Conservation (phyloP, 2,888 invertebrate genomes). For the Onthophagus sagittarius region DNA sequence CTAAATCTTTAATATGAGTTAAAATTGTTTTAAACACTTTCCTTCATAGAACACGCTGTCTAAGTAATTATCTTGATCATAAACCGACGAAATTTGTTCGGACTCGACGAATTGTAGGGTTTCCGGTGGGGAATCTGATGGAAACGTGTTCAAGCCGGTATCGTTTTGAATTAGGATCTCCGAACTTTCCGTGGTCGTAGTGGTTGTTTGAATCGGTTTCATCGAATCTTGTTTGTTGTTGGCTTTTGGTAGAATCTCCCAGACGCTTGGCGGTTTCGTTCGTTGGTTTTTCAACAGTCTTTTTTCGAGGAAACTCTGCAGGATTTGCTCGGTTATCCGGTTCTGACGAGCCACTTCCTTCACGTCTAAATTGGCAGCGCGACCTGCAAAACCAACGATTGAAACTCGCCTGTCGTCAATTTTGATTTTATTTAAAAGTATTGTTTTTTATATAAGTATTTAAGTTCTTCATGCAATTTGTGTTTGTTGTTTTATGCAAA, state of each 20-base stretch:
- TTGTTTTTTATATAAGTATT: not conserved
- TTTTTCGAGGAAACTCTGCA: slow-evolving; percentile 69
- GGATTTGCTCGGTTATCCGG: slow-evolving; percentile 71
- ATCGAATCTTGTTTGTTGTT: slow-evolving; percentile 13
- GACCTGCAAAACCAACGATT: not conserved
- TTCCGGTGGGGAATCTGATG: slow-evolving; percentile 43
- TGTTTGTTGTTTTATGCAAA: not conserved
- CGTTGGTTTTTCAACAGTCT: slow-evolving; percentile 50
- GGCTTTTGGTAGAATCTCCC: slow-evolving; percentile 60
- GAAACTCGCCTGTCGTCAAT: not conserved
- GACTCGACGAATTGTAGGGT: slow-evolving; percentile 68
- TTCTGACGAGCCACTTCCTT: slow-evolving; percentile 69
- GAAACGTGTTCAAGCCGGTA: slow-evolving; percentile 29
- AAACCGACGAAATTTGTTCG: slow-evolving; percentile 56
- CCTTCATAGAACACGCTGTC: slow-evolving; percentile 43
- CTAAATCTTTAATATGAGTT: no score
- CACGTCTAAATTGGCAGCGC: slow-evolving; percentile 40
- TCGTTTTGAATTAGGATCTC: slow-evolving; percentile 37
- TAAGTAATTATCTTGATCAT: slow-evolving; percentile 54
- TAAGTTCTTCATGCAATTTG: not conserved
- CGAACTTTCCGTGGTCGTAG: slow-evolving; percentile 36
- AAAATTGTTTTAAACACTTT: slow-evolving; percentile 18
- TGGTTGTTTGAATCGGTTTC: slow-evolving; percentile 25
- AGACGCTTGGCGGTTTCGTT: slow-evolving; percentile 58
- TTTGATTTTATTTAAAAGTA: no score